Conservation (phyloP, 2,797 vertebrate species). For the Carduelis carduelis region DNA sequence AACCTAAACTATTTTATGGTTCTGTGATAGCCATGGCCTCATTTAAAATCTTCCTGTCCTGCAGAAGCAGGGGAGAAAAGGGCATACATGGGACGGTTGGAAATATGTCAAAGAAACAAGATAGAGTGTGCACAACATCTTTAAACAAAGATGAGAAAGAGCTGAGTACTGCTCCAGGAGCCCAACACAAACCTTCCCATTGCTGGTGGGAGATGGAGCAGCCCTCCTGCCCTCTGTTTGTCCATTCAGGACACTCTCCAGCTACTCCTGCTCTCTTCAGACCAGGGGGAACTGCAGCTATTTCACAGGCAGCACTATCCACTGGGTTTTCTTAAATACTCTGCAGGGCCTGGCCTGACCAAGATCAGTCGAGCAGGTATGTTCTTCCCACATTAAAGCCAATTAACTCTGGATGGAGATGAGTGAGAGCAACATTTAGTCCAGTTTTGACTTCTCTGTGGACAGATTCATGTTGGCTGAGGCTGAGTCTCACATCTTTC, state of each 20-base stretch:
- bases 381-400: conserved; percentile 29
- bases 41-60: background rate
- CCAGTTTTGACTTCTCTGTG: background rate
- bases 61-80: background rate
- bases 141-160: background rate
- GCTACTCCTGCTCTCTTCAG: background rate
- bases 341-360: background rate
- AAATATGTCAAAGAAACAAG: background rate
- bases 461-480: background rate
- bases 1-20: background rate
- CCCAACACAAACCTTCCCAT: background rate
- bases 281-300: background rate
- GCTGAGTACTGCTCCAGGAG: background rate
- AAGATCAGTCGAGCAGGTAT: background rate
- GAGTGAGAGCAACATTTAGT: background rate
- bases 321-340: background rate
- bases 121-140: background rate
- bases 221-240: background rate
- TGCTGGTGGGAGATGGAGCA: background rate
- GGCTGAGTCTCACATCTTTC: background rate
- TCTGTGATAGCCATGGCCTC: accelerated
- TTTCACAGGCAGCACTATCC: background rate
- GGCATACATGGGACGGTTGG: background rate
- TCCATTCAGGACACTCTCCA: background rate
- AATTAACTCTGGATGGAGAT: background rate